Evolutionary conservation across 2,797 vertebrate genomes (phyloP), one percentile per base, ranked within the genome.

Genomic region (Distichodus sexfasciatus): DNA sequence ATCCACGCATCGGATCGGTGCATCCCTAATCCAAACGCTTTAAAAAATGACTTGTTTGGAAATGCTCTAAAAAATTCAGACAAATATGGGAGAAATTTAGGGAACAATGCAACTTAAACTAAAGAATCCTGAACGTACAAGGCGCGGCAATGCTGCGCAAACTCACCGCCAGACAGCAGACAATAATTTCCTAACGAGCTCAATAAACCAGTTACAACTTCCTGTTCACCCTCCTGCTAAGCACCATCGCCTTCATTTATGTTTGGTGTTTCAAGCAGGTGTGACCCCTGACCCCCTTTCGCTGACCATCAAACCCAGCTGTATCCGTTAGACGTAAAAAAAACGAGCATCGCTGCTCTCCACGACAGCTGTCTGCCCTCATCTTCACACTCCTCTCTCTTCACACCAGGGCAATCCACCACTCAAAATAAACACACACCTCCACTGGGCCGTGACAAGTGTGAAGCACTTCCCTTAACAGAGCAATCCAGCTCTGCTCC

Each of bases 241-340:
- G 55, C 14, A 31, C 5, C 24, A 51, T 21, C 6, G 10, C 36
- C 17, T 41, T 12, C 19, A 40, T 23, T 11, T 53, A 19, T 75
- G 66, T 76, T 82, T 71, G 77, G 71, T 47, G 23, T 58, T 69
- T 63, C 72, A 77, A 86, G 78, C 83, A 86, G 84, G 82, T 87
- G 85, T 84, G 80, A 81, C 83, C 83, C 82, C 67, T 74, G 79
- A 84, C 83, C 84, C 23, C 50, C 54, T 28, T n/a, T n/a, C 10
- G 17, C 57, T 54, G 65, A 63, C 59, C 17, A 3, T 54, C 65
- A 84, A 77, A 64, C 74, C 76, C 84, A 86, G 83, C 77, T 83
- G 76, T 80, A 83, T 75, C 44, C 40, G 57, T 31, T 33, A 66
- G 33, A 57, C 31, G 46, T 69, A 70, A 38, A 5, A 14, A 36